Conservation (phyloP, 2,113 vertebrate species). For the Himantopus leucocephalus region DNA sequence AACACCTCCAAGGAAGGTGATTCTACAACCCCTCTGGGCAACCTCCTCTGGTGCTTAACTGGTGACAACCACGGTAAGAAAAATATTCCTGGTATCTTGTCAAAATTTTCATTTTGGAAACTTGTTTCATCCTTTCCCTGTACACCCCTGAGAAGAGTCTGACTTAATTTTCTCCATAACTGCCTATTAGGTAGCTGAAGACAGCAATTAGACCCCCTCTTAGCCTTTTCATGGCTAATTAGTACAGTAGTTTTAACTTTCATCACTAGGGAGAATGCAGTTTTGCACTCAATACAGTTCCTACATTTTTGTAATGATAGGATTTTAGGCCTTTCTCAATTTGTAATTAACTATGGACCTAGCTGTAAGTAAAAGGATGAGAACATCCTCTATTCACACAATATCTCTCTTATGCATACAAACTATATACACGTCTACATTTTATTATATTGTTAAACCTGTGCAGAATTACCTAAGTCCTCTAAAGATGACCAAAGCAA, state of each 20-base stretch:
- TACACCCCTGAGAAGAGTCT: background rate
- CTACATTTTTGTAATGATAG: background rate
- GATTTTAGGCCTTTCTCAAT: background rate
- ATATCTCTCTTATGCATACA: background rate
- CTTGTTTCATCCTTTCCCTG: background rate
- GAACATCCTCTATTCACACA: background rate
- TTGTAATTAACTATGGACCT: background rate
- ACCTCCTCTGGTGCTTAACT: background rate
- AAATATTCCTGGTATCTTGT: too few species aligned
- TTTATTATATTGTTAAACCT: background rate
- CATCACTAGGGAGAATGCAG: background rate
- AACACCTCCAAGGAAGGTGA: background rate
- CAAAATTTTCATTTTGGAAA: background rate
- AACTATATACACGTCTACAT: background rate
- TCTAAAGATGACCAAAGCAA: background rate
- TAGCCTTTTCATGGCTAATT: background rate
- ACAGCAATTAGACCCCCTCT: background rate
- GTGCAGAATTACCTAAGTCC: background rate
- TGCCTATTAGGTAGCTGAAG: background rate
- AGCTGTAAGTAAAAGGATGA: background rate
- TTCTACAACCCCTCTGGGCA: background rate
- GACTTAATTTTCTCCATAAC: background rate
- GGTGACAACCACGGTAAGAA: background rate
- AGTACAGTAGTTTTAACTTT: background rate
- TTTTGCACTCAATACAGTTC: background rate